Evolutionary conservation across 2,797 vertebrate species (phyloP).

Genomic region (Danio albolineatus): DNA sequence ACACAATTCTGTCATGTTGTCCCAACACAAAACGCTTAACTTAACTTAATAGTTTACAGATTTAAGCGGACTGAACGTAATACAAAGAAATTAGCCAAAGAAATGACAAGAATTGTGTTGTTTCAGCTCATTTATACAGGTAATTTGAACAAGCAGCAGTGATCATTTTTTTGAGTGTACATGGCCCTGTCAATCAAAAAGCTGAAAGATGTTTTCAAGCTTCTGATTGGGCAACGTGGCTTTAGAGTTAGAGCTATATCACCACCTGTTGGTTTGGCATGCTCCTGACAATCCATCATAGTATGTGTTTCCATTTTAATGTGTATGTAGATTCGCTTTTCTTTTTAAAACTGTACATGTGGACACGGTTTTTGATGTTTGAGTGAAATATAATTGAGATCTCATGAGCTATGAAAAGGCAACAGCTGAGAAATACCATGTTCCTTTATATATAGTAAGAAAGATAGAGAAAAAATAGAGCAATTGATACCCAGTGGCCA

Average conservation of each 20-base stretch:
- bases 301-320: background rate
- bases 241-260: background rate
- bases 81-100: too few relatives aligned
- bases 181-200: too few relatives aligned
- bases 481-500: background rate
- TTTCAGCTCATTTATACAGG: too few relatives aligned
- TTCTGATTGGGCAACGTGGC: background rate
- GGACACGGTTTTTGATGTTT: background rate
- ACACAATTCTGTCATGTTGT: too few relatives aligned
- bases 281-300: constrained; percentile 4
- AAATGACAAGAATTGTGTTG: too few relatives aligned
- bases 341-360: too few relatives aligned
- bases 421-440: background rate
- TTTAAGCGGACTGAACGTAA: too few relatives aligned
- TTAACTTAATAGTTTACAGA: too few relatives aligned
- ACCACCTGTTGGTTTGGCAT: background rate
- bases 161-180: too few relatives aligned
- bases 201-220: background rate
- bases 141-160: too few relatives aligned
- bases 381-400: constrained; percentile 6
- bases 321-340: background rate
- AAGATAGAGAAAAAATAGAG: constrained; percentile 30
- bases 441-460: background rate
- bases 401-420: constrained; percentile 23
- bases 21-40: too few relatives aligned